A percentile compares a stretch with the other conserved stretches of the same genome.
phyloP scores from a whole-genome alignment of 1,140 invertebrate species.

The Cotesia chilonis region DNA sequence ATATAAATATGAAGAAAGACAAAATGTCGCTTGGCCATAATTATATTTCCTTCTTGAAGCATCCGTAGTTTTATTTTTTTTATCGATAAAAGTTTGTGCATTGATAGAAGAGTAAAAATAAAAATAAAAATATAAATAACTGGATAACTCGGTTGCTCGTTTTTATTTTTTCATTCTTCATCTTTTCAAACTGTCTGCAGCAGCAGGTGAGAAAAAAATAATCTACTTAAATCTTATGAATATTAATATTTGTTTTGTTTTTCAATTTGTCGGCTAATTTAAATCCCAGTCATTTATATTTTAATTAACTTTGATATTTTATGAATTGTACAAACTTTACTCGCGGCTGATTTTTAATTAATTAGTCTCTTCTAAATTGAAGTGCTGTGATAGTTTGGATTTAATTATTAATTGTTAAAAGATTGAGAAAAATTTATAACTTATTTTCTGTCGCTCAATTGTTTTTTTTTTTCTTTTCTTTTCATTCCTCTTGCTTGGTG shows the following conservation, averaged over 20 bases:
- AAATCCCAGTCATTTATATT: too few relatives aligned
- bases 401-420: too few relatives aligned
- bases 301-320: too few relatives aligned
- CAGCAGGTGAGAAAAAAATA: neutral
- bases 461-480: too few relatives aligned
- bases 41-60: slow-evolving; percentile 16
- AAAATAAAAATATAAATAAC: neutral
- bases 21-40: slow-evolving; percentile 12
- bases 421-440: too few relatives aligned
- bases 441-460: too few relatives aligned
- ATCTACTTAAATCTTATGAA: neutral
- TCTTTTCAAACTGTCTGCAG: neutral
- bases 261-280: neutral
- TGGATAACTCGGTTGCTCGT: slow-evolving; percentile 2
- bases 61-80: slow-evolving; percentile 1
- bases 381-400: too few relatives aligned
- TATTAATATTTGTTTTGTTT: neutral
- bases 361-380: too few relatives aligned
- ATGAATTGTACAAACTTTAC: too few relatives aligned
- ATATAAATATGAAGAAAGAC: neutral
- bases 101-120: neutral
- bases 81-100: slow-evolving; percentile 17
- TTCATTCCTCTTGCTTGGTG: too few relatives aligned
- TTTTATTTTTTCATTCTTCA: neutral
- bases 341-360: too few relatives aligned